These are phyloP conservation scores for Strix uralensis DNA, from an alignment of 2,113 vertebrate genomes.

Conservation along the genomic window DNA sequence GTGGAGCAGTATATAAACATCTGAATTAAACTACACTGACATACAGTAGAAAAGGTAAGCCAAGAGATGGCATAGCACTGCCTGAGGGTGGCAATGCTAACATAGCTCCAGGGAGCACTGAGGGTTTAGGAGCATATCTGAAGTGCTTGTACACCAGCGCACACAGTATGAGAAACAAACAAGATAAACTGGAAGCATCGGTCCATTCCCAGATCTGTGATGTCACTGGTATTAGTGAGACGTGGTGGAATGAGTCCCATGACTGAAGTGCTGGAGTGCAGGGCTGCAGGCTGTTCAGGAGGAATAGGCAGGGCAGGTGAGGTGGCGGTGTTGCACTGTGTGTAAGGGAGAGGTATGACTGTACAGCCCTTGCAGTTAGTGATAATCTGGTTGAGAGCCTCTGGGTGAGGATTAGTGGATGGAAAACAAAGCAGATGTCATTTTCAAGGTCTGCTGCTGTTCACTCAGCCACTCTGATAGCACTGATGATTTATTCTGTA, in stretches of 20 bases:
- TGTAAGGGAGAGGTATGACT: not conserved
- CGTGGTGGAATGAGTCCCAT: not conserved
- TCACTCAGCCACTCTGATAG: not conserved
- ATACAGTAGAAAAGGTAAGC: not conserved
- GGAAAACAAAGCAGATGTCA: not conserved
- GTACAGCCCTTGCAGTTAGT: not conserved
- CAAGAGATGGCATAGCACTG: not conserved
- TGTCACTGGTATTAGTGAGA: not conserved
- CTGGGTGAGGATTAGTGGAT: not conserved
- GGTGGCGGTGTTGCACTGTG: not conserved
- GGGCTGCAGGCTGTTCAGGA: not conserved
- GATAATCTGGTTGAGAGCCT: not conserved
- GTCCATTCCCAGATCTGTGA: not conserved
- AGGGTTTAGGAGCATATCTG: not conserved
- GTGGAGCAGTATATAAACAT: not conserved
- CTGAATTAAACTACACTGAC: not conserved
- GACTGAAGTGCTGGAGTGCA: not conserved
- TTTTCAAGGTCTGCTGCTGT: not conserved
- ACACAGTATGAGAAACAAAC: not conserved
- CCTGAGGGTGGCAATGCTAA: not conserved
- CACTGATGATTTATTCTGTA: not conserved
- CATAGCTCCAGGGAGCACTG: not conserved
- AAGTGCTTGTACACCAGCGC: not conserved
- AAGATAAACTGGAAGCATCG: not conserved
- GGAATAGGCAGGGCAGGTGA: not conserved